Evolutionary conservation across 2,797 vertebrate species (phyloP).

Genomic region (Crenuchus spilurus): DNA sequence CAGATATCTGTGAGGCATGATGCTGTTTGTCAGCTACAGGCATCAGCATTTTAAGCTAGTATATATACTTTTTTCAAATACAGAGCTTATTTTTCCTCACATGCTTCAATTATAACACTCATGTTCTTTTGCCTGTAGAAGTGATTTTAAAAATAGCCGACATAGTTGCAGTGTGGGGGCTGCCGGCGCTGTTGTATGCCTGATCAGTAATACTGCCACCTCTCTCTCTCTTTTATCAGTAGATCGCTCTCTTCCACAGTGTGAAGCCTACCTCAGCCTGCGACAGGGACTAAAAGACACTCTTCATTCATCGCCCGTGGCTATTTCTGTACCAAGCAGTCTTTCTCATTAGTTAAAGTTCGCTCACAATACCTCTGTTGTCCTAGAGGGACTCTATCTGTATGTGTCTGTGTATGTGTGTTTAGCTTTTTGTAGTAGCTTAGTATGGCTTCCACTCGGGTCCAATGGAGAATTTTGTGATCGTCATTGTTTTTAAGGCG

Average conservation of each 20-base stretch:
- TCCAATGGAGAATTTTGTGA: too few species aligned
- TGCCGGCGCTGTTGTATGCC: background rate
- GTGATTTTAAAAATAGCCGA: constrained; percentile 52
- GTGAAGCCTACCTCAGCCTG: constrained; percentile 33
- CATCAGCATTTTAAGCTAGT: background rate
- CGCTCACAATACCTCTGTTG: constrained; percentile 60
- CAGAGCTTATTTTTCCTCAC: constrained; percentile 30
- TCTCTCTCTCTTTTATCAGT: constrained; percentile 27
- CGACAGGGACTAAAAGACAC: constrained; percentile 31
- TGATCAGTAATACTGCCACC: constrained; percentile 40
- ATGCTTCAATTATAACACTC: constrained; percentile 34
- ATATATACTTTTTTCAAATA: background rate
- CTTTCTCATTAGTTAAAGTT: constrained; percentile 70
- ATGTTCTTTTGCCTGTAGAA: constrained; percentile 34
- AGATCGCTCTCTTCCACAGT: constrained; percentile 24
- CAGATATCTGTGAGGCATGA: background rate
- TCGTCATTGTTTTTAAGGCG: too few species aligned
- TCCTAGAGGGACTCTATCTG: constrained; percentile 54
- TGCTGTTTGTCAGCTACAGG: background rate
- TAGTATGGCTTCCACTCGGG: too few species aligned
- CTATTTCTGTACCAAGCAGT: constrained; percentile 68
- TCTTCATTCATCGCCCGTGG: constrained; percentile 59
- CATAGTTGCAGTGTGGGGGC: constrained; percentile 22
- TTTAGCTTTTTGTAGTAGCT: background rate
- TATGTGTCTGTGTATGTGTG: background rate